Conservation (phyloP, 2,888 invertebrate species). For the Drosophila diplacantha region DNA sequence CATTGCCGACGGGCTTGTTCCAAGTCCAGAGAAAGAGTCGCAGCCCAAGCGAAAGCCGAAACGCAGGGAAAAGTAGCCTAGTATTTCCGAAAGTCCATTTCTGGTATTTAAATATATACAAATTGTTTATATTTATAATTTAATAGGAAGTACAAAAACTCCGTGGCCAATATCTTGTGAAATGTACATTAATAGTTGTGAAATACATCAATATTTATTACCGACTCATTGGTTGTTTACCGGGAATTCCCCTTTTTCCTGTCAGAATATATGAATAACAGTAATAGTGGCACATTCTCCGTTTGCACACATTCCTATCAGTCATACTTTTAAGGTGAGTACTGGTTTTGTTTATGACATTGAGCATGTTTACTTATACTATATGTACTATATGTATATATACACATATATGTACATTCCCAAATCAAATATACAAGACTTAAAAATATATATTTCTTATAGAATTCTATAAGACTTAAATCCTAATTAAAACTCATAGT, state of each 20-base stretch:
- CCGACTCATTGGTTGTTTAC: too few relatives aligned
- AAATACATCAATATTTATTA: not conserved
- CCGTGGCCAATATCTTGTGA: not conserved
- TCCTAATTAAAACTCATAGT: not conserved
- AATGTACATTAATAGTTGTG: not conserved
- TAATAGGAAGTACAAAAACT: not conserved
- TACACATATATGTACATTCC: not conserved
- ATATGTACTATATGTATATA: too few relatives aligned
- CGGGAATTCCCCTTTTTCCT: not conserved
- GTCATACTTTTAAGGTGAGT: not conserved
- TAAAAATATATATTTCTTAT: not conserved
- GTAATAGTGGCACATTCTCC: not conserved
- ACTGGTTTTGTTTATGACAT: not conserved
- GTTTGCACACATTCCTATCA: not conserved
- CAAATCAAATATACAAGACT: not conserved
- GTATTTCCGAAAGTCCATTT: too few relatives aligned
- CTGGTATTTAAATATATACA: not conserved
- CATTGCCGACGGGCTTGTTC: too few relatives aligned
- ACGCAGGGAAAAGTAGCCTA: not conserved
- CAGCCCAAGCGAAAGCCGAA: not conserved
- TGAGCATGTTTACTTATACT: too few relatives aligned
- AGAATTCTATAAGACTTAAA: too few relatives aligned
- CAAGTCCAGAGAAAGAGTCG: not conserved
- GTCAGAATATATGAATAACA: not conserved
- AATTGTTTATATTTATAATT: constrained; percentile 1